phyloP scores from a whole-genome alignment of 2,797 vertebrate species.

The Sebastolobus alascanus region DNA sequence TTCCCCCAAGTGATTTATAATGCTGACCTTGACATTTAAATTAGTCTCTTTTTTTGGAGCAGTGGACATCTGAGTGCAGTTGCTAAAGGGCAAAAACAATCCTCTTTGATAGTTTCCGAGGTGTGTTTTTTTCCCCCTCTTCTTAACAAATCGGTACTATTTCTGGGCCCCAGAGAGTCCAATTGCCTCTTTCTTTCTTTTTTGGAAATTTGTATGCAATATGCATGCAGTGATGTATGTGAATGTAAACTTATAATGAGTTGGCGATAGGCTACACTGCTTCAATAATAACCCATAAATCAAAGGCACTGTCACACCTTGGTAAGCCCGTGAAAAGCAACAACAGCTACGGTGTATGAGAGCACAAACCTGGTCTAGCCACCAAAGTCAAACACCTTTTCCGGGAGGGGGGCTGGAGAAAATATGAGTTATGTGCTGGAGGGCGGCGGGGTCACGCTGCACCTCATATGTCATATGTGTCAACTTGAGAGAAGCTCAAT shows the following conservation, averaged over 20 bases:
- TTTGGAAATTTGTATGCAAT: conserved; percentile 74
- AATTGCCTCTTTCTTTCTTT: conserved; percentile 56
- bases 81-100: conserved; percentile 79
- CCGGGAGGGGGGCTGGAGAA: conserved; percentile 57
- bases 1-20: conserved; percentile 75
- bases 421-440: conserved; percentile 75
- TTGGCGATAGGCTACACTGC: conserved; percentile 84
- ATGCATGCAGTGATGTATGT: conserved; percentile 81
- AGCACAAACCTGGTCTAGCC: conserved; percentile 70
- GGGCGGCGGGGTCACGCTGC: conserved; percentile 72
- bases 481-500: conserved; percentile 75
- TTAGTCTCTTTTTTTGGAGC: conserved; percentile 70
- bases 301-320: conserved; percentile 82
- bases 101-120: conserved; percentile 62
- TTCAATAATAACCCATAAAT: conserved; percentile 87
- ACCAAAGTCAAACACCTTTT: conserved; percentile 78
- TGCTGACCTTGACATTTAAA: conserved; percentile 81
- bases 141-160: conserved; percentile 57
- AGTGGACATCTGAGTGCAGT: conserved; percentile 60
- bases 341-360: conserved; percentile 64
- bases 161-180: conserved; percentile 44
- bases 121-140: conserved; percentile 8
- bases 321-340: conserved; percentile 73
- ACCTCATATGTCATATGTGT: conserved; percentile 83
- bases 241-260: conserved; percentile 84